These are phyloP conservation scores for Alectura lathami DNA, from an alignment of 2,113 vertebrate genomes.

Conservation along the genomic window DNA sequence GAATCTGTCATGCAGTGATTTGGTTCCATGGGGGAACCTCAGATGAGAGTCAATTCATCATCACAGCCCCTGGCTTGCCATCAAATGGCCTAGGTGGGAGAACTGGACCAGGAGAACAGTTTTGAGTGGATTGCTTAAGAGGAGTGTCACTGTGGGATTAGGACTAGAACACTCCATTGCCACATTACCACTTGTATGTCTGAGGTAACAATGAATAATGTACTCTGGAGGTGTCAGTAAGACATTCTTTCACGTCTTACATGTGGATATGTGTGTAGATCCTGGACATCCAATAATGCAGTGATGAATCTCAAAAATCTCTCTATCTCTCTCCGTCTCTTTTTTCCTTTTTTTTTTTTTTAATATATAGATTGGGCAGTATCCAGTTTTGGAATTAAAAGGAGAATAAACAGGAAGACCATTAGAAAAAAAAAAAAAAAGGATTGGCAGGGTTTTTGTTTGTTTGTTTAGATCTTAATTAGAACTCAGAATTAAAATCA, in stretches of 20 bases:
- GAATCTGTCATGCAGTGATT: background rate
- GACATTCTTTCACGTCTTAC: background rate
- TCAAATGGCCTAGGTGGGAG: slow-evolving; percentile 19
- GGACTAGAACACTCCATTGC: background rate
- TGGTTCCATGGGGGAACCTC: background rate
- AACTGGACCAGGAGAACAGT: background rate
- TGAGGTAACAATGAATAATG: background rate
- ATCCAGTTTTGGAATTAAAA: background rate
- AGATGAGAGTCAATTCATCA: background rate
- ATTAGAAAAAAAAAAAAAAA: background rate
- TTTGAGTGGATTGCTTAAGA: background rate
- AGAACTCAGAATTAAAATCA: background rate
- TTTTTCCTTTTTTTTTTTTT: background rate
- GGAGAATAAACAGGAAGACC: background rate
- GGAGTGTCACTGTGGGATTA: background rate
- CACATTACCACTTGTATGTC: slow-evolving; percentile 6
- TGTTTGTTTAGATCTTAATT: background rate
- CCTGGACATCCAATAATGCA: background rate
- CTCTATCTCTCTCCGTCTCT: too few species aligned
- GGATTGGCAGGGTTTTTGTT: background rate
- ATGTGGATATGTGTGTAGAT: background rate
- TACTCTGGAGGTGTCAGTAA: background rate
- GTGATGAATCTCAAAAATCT: background rate
- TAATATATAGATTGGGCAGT: background rate
- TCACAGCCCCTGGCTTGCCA: background rate